These are phyloP conservation scores for Sprattus sprattus DNA, from an alignment of 2,113 vertebrate genomes.

Conservation along the genomic window DNA sequence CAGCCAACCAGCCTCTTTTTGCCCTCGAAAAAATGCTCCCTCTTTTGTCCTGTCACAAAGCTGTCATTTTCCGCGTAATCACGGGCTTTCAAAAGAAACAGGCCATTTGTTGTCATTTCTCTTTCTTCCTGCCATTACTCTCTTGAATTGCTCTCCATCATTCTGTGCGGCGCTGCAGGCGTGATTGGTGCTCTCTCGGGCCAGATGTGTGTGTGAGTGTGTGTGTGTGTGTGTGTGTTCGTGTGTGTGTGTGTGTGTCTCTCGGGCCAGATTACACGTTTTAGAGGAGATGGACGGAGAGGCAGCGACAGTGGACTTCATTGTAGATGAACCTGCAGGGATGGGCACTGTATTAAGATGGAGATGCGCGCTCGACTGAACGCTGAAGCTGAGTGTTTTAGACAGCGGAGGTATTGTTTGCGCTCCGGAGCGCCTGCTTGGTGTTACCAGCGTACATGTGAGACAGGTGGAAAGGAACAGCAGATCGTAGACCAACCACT, in stretches of 20 bases:
- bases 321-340: neutral
- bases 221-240: no score
- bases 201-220: no score
- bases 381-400: neutral
- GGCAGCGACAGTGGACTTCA: neutral
- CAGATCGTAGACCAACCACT: neutral
- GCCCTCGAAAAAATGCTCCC: slow-evolving; percentile 25
- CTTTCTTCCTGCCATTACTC: slow-evolving; percentile 6
- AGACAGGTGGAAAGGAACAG: neutral
- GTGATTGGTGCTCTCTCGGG: slow-evolving; percentile 30
- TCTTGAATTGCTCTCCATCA: neutral
- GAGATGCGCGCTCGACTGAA: neutral
- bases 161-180: neutral
- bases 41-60: slow-evolving; percentile 24
- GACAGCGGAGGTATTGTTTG: neutral
- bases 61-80: slow-evolving; percentile 51
- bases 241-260: no score
- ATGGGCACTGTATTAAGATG: slow-evolving; percentile 5
- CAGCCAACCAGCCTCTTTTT: slow-evolving; percentile 18
- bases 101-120: slow-evolving; percentile 38
- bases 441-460: neutral
- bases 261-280: slow-evolving; percentile 14
- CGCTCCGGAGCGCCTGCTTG: neutral
- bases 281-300: slow-evolving; percentile 27
- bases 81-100: slow-evolving; percentile 35